A percentile compares a stretch with the other conserved stretches of the same genome.
These are phyloP conservation scores for Acanthosepion esculentum DNA, from an alignment of 2,888 invertebrate genomes.

Conservation along the genomic window DNA sequence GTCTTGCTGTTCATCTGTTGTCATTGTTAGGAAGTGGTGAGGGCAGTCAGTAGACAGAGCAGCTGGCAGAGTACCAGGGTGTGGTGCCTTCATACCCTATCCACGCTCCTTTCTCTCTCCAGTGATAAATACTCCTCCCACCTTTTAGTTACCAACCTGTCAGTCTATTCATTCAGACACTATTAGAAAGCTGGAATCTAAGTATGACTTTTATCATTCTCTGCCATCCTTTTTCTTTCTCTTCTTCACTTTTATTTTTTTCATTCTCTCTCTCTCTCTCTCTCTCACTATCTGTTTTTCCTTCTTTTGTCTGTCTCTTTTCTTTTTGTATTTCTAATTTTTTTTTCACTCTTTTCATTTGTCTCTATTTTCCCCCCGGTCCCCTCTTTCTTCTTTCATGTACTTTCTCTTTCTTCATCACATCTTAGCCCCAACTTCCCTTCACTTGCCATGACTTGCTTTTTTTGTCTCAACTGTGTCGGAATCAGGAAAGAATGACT, in stretches of 20 bases:
- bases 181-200: background rate
- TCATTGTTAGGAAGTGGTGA: constrained; percentile 4
- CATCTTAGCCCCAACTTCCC: background rate
- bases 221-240: background rate
- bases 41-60: background rate
- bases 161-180: background rate
- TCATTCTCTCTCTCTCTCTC: background rate
- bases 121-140: background rate
- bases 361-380: background rate
- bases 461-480: background rate
- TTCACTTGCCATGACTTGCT: background rate
- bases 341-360: background rate
- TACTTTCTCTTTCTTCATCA: background rate
- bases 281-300: background rate
- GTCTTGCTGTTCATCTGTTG: constrained; percentile 6
- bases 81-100: background rate
- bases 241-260: background rate
- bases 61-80: background rate
- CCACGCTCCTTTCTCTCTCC: background rate
- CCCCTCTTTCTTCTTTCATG: background rate
- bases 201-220: background rate
- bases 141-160: background rate
- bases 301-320: background rate
- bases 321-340: background rate
- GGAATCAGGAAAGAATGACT: constrained; percentile 6